Conservation (phyloP, 37 sponge, comb jelly and placozoan genomes). For the Hormiphora californensis region DNA sequence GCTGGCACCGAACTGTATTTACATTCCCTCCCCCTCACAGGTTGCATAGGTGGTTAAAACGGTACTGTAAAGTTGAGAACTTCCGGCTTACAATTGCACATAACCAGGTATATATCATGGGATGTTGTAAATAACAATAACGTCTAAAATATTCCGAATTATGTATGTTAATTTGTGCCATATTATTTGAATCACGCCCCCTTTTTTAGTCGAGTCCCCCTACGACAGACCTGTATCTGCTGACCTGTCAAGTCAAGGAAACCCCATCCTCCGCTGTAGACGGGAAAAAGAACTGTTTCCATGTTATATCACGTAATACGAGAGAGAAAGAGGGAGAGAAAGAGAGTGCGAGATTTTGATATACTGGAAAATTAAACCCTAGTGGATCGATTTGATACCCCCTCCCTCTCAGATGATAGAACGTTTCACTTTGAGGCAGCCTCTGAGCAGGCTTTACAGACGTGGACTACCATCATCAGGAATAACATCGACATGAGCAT, state of each 20-base stretch:
- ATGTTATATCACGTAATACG: conserved; percentile 9
- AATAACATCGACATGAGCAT: conserved; percentile 49
- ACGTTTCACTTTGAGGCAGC: conserved; percentile 44
- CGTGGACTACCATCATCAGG: conserved; percentile 31
- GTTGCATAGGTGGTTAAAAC: conserved; percentile 25
- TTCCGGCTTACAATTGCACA: conserved; percentile 14
- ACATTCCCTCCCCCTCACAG: not conserved
- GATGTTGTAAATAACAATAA: not conserved
- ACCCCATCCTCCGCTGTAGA: conserved; percentile 25
- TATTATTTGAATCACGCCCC: not conserved
- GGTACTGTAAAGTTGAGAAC: conserved; percentile 38
- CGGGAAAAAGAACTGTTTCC: conserved; percentile 39
- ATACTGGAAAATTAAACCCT: too few relatives aligned
- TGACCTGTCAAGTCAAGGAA: conserved; percentile 49
- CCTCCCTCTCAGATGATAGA: conserved; percentile 2
- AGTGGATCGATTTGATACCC: not conserved
- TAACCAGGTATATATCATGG: not conserved
- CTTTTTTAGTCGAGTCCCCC: not conserved
- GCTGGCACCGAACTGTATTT: too few relatives aligned
- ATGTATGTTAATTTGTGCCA: not conserved
- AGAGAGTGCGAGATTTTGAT: too few relatives aligned
- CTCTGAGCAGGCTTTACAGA: not conserved
- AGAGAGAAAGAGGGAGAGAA: too few relatives aligned
- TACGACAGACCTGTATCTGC: conserved; percentile 22
- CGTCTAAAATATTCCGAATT: not conserved